These are phyloP conservation scores for Poecilia gillii DNA, from an alignment of 2,797 vertebrate species.

Conservation along the genomic window DNA sequence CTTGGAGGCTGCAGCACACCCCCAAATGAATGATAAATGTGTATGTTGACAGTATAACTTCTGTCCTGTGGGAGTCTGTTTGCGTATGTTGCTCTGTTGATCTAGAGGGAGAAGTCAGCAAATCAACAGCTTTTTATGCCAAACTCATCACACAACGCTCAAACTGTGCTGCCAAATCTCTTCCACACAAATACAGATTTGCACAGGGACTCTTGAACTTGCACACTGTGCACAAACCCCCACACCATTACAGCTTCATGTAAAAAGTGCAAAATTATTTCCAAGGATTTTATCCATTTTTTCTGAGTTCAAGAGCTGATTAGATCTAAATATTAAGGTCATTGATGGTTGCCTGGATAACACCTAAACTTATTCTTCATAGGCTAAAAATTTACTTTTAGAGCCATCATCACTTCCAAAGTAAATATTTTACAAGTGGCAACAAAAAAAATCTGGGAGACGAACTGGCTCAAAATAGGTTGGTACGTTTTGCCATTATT, in stretches of 20 bases:
- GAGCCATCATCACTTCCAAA: conserved; percentile 57
- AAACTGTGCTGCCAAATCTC: conserved; percentile 66
- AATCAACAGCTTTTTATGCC: conserved; percentile 72
- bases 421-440: conserved; percentile 55
- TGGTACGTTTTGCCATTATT: background rate
- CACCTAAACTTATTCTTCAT: conserved; percentile 55
- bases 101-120: conserved; percentile 78
- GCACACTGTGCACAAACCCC: background rate
- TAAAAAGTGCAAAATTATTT: conserved; percentile 43
- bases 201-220: conserved; percentile 2
- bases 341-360: conserved; percentile 54
- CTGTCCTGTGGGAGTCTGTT: background rate
- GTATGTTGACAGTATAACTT: conserved; percentile 18
- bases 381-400: conserved; percentile 73
- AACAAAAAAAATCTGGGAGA: conserved; percentile 13
- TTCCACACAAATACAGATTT: conserved; percentile 50
- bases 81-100: conserved; percentile 62
- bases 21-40: conserved; percentile 23
- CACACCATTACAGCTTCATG: conserved; percentile 10
- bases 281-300: conserved; percentile 34
- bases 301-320: conserved; percentile 41
- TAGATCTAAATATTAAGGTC: conserved; percentile 57
- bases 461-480: conserved; percentile 58
- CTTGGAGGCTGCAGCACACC: background rate
- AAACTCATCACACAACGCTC: conserved; percentile 71